Percentiles rank a stretch among this genome's conserved stretches.
phyloP scores from a whole-genome alignment of 2,888 invertebrate genomes.

The Cerastoderma edule region DNA sequence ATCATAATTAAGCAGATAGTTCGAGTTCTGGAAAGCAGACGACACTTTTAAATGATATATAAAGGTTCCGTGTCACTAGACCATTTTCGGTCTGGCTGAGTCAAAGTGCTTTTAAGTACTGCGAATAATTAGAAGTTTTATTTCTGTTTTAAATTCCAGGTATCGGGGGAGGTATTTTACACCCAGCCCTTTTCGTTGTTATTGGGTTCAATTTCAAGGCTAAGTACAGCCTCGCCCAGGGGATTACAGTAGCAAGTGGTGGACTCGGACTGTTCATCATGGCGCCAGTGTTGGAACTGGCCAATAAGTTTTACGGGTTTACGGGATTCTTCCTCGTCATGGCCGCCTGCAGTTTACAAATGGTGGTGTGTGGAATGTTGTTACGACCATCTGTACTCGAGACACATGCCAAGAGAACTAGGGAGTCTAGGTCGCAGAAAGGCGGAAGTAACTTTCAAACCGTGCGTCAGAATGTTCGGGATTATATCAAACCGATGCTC shows the following conservation, averaged over 20 bases:
- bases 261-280: slow-evolving; percentile 52
- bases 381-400: slow-evolving; percentile 21
- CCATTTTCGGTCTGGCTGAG: too few relatives aligned
- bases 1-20: too few relatives aligned
- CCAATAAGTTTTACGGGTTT: slow-evolving; percentile 36
- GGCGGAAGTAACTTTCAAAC: background rate
- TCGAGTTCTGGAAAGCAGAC: too few relatives aligned
- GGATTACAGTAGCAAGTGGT: slow-evolving; percentile 41
- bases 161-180: slow-evolving; percentile 42
- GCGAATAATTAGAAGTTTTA: too few relatives aligned
- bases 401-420: background rate
- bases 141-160: too few relatives aligned
- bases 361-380: slow-evolving; percentile 37
- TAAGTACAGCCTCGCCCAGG: slow-evolving; percentile 46
- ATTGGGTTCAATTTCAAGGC: slow-evolving; percentile 47
- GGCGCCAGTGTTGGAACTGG: slow-evolving; percentile 36
- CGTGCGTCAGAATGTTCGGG: background rate
- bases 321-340: slow-evolving; percentile 42
- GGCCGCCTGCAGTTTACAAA: slow-evolving; percentile 43
- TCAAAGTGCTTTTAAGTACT: too few relatives aligned
- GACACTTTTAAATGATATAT: too few relatives aligned
- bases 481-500: background rate
- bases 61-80: too few relatives aligned
- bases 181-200: slow-evolving; percentile 28
- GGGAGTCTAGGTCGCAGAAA: background rate